Evolutionary conservation across 2,113 vertebrate species (phyloP).

Genomic region (Sylvilagus bachmani): DNA sequence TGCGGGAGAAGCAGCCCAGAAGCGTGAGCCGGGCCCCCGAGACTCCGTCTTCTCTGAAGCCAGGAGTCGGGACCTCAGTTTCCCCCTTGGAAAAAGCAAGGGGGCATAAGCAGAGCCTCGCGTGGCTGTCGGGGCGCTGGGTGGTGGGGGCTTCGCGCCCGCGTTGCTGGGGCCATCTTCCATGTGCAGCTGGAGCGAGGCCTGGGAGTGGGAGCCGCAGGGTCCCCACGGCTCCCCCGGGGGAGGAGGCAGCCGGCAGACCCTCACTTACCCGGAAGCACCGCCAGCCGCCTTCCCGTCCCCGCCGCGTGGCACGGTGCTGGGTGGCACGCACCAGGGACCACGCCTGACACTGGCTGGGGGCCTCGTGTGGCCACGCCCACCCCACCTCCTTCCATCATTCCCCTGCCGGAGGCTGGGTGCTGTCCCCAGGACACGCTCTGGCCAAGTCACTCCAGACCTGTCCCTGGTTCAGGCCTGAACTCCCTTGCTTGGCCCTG

Average conservation of each 20-base stretch:
- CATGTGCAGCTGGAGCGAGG: too few relatives aligned
- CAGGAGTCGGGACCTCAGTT: neutral
- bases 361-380: neutral
- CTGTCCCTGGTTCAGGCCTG: neutral
- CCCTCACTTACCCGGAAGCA: neutral
- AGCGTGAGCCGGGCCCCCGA: neutral
- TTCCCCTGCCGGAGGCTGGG: neutral
- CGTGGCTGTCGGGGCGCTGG: neutral
- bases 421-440: neutral
- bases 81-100: constrained; percentile 18
- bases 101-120: neutral
- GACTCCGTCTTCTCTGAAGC: neutral
- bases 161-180: too few relatives aligned
- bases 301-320: too few relatives aligned
- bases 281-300: neutral
- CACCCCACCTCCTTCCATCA: neutral
- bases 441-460: neutral
- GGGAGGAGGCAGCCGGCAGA: too few relatives aligned
- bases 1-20: neutral
- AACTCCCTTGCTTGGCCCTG: neutral
- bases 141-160: neutral
- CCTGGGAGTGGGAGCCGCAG: too few relatives aligned
- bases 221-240: too few relatives aligned
- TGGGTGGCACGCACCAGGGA: neutral
- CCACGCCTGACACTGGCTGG: neutral